Percentiles rank a stretch among this genome's conserved stretches.
phyloP scores from a whole-genome alignment of 2,113 vertebrate species.

The Suncus etruscus region DNA sequence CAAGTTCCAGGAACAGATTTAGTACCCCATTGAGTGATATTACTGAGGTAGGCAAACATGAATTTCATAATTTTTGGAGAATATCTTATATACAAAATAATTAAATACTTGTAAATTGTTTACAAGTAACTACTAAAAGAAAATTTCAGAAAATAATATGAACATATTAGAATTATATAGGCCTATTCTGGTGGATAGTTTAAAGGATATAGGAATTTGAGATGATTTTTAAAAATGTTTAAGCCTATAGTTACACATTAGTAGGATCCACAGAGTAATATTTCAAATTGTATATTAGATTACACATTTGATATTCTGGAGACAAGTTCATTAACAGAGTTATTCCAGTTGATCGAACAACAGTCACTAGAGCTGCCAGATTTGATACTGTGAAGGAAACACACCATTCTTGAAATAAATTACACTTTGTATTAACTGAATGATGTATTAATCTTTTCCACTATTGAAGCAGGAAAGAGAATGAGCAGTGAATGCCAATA shows the following conservation, averaged over 20 bases:
- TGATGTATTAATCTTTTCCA: slow-evolving; percentile 84
- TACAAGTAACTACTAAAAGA: neutral
- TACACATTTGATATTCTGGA: slow-evolving; percentile 69
- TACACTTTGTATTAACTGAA: slow-evolving; percentile 74
- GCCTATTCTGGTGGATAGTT: slow-evolving; percentile 11
- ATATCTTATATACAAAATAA: neutral
- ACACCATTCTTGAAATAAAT: slow-evolving; percentile 74
- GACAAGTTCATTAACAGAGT: slow-evolving; percentile 56
- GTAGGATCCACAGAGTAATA: slow-evolving; percentile 21
- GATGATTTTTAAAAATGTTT: neutral
- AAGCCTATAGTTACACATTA: slow-evolving; percentile 38
- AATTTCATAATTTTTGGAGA: neutral
- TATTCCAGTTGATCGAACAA: slow-evolving; percentile 77
- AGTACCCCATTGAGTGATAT: neutral
- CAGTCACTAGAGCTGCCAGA: slow-evolving; percentile 69
- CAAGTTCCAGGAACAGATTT: neutral
- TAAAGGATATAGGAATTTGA: slow-evolving; percentile 14
- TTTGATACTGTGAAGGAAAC: slow-evolving; percentile 76
- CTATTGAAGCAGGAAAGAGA: slow-evolving; percentile 80
- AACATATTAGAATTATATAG: slow-evolving; percentile 13
- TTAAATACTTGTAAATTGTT: neutral
- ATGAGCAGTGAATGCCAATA: slow-evolving; percentile 84
- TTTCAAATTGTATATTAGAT: slow-evolving; percentile 40
- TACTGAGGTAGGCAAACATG: neutral
- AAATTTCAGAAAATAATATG: neutral